phyloP scores from a whole-genome alignment of 37 sponge, comb jelly and placozoan species.

The Chondrilla cf. caribensis region DNA sequence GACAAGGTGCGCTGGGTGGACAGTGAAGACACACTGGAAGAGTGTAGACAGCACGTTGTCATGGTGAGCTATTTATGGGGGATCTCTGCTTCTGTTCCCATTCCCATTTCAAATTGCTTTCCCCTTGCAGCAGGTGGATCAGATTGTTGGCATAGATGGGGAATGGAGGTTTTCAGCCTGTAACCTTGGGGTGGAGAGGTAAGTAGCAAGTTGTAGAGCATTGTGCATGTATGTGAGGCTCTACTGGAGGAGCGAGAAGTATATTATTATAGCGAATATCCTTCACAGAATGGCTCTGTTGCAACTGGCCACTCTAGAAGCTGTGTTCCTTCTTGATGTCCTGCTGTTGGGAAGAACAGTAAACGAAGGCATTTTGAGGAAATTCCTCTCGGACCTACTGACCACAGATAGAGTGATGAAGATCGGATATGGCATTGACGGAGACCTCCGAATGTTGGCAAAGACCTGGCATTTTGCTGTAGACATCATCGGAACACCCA shows the following conservation, averaged over 20 bases:
- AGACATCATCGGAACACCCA: slow-evolving; percentile 30
- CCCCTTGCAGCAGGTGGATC: slow-evolving; percentile 18
- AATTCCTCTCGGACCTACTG: slow-evolving; percentile 45
- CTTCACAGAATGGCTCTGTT: slow-evolving; percentile 60
- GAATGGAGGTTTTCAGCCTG: slow-evolving; percentile 73
- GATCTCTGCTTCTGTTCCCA: background rate
- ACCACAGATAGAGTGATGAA: slow-evolving; percentile 39
- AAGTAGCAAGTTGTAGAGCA: background rate
- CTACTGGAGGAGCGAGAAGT: background rate
- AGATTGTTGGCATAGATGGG: slow-evolving; percentile 63
- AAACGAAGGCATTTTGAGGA: slow-evolving; percentile 21
- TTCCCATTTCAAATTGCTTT: background rate
- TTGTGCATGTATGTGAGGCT: background rate
- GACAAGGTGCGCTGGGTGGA: slow-evolving; percentile 23
- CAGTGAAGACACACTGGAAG: background rate
- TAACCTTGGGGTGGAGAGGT: slow-evolving; percentile 63
- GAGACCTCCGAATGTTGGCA: slow-evolving; percentile 66
- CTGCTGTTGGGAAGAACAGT: slow-evolving; percentile 35
- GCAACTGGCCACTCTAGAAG: slow-evolving; percentile 59
- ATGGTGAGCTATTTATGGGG: background rate
- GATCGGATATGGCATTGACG: slow-evolving; percentile 65
- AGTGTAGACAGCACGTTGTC: background rate
- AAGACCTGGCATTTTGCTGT: slow-evolving; percentile 59
- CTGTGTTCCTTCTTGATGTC: slow-evolving; percentile 71
- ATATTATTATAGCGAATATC: too few species aligned